These are phyloP conservation scores for Parazoanthus atlanticus DNA, from an alignment of 92 coral and sea anemone species.

Conservation along the genomic window DNA sequence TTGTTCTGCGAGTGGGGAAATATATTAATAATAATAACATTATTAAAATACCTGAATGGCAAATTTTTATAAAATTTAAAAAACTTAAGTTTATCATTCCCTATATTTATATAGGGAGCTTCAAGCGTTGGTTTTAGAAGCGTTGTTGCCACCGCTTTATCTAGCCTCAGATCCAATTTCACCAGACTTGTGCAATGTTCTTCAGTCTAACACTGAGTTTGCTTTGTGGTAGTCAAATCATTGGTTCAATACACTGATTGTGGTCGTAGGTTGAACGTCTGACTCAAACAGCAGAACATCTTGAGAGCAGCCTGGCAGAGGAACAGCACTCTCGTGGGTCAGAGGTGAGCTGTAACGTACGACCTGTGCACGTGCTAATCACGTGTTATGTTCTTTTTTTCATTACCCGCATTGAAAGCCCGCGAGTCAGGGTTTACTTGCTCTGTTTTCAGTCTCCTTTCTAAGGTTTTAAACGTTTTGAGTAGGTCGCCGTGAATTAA, in stretches of 20 bases:
- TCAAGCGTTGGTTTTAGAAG: no score
- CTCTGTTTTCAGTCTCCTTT: neutral
- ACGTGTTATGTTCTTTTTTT: neutral
- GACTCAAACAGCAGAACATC: constrained; percentile 70
- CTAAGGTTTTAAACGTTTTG: no score
- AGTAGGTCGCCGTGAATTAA: no score
- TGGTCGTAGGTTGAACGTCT: constrained; percentile 70
- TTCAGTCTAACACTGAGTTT: neutral
- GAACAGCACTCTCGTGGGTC: constrained; percentile 62
- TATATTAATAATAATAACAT: no score
- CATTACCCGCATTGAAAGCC: neutral
- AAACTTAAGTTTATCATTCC: no score
- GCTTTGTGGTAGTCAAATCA: neutral
- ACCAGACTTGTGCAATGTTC: no score
- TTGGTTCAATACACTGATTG: neutral
- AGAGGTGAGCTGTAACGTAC: constrained; percentile 58
- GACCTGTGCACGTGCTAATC: neutral
- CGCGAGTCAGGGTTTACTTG: neutral
- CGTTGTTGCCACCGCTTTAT: no score
- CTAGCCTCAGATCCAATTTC: no score
- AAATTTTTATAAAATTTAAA: no score
- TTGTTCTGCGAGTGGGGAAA: no score
- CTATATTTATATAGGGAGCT: no score
- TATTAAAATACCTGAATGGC: no score
- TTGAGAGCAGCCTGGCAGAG: constrained; percentile 62